Evolutionary conservation across 2,113 vertebrate genomes (phyloP), one percentile per base, ranked within the genome.

Genomic region (Lethenteron camtschaticum): DNA sequence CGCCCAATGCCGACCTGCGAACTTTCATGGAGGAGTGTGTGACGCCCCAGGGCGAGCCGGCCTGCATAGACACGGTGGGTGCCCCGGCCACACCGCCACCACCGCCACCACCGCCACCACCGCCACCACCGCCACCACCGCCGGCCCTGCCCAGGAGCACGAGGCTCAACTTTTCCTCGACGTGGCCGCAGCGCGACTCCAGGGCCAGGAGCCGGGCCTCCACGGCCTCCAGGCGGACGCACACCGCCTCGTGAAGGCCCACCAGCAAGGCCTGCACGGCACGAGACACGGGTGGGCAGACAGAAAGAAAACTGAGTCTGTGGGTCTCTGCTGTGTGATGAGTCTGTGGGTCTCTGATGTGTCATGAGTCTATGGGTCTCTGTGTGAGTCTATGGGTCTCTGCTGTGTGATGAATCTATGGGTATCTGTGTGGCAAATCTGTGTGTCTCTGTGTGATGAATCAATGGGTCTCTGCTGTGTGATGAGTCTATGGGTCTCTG

Each of bases 11-110:
- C 8, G 14, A 66, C 60, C 60, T 66, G 10, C 60, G 60, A 66
- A 66, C 60, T 20, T 66, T 66, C 60, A 66, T 66, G 60, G n/a
- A 16, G 8, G 60, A 66, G 14, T 66, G 60, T 4, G 60, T 66
- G 60, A 66, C 60, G 14, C 60, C 60, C 60, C 60, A 66, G 60
- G 60, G 60, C 8, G 60, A 66, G 60, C 60, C 60, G 60, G 60
- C 60, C 20, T 16, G 14, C 60, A 66, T 66, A 5, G 60, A 20
- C 60, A 66, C 24, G 4, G 24, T 41, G 4, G 24, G 24, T 41
- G 24, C 24, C 4, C 24, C 24, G 24, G 5, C 24, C 24, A 41
- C 5, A n/a, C n/a, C n/a, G 24, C 60, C 24, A 41, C 24, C 5
- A 3, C 60, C 14, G 60, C 14, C 18, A 7, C 60, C 60, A 7